Conservation (phyloP, 2,797 vertebrate genomes). For the Todus mexicanus region DNA sequence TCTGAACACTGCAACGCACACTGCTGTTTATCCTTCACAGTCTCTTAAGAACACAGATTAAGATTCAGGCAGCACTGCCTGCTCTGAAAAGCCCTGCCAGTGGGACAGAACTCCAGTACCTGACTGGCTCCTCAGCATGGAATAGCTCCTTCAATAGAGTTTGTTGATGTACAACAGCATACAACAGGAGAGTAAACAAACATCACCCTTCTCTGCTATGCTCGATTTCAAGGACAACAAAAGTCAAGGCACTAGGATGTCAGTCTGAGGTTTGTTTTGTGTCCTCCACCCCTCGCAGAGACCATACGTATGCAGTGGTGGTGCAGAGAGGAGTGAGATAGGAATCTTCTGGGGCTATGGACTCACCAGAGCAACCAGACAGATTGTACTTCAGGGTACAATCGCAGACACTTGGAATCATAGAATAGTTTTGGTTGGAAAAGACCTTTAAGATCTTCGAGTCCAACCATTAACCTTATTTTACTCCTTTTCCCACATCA, state of each 20-base stretch:
- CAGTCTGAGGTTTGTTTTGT: background rate
- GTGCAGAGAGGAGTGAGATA: background rate
- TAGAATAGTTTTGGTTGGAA: background rate
- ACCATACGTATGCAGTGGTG: background rate
- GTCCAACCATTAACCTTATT: background rate
- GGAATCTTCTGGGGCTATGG: background rate
- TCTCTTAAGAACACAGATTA: background rate
- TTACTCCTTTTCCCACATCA: fast-evolving
- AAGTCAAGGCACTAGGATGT: background rate
- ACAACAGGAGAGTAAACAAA: background rate
- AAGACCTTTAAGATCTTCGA: background rate
- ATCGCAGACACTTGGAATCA: background rate
- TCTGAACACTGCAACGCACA: background rate
- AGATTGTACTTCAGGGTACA: background rate
- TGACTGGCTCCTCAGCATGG: background rate
- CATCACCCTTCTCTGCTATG: background rate
- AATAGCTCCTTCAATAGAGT: background rate
- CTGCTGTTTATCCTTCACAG: background rate
- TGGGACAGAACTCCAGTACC: background rate
- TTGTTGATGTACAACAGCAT: background rate
- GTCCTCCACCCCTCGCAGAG: background rate
- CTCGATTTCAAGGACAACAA: background rate
- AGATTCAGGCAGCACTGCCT: background rate
- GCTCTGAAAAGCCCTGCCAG: background rate
- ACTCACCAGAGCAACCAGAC: no score